Evolutionary conservation across 2,888 invertebrate genomes (phyloP).

Genomic region (Danaus chrysippus): DNA sequence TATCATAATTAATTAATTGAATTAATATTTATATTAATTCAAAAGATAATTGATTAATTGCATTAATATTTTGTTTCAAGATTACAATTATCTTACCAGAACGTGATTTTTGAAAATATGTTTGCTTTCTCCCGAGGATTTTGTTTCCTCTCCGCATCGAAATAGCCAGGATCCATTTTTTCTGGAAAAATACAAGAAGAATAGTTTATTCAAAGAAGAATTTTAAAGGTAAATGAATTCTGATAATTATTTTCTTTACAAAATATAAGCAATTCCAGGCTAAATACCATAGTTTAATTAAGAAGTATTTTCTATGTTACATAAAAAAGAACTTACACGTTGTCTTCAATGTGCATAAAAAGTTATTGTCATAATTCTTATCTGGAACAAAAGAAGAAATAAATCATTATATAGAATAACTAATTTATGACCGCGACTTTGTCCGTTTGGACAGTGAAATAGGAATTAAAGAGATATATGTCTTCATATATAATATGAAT

Average conservation of each 20-base stretch:
- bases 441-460: no score
- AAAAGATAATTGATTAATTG: conserved; percentile 13
- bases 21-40: no score
- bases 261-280: background rate
- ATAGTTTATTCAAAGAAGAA: no score
- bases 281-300: background rate
- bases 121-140: conserved; percentile 84
- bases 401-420: no score
- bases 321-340: background rate
- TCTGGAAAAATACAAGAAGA: background rate
- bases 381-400: background rate
- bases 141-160: conserved; percentile 68
- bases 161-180: conserved; percentile 74
- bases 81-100: conserved; percentile 77
- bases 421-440: no score
- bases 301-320: background rate
- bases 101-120: conserved; percentile 80
- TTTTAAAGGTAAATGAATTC: background rate
- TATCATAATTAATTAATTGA: no score
- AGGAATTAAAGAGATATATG: no score
- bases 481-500: no score
- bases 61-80: conserved; percentile 18
- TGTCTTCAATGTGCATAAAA: background rate
- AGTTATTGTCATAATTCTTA: background rate
- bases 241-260: background rate